Conservation (phyloP, 2,797 vertebrate genomes). For the Myotis findleyi region DNA sequence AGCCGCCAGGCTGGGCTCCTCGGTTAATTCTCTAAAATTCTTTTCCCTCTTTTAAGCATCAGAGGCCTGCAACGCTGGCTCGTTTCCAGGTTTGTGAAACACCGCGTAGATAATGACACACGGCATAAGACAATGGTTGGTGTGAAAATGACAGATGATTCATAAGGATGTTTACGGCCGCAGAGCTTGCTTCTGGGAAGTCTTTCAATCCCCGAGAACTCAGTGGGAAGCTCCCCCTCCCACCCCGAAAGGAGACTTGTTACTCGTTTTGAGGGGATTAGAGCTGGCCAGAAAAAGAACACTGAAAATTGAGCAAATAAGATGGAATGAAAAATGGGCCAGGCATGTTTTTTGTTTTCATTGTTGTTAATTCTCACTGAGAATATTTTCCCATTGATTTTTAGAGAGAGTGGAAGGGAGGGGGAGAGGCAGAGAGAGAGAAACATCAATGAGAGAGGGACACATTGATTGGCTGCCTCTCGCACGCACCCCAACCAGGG, state of each 20-base stretch:
- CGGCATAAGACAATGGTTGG: conserved; percentile 18
- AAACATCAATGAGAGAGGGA: too few species aligned
- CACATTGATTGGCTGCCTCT: too few species aligned
- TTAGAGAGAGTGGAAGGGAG: too few species aligned
- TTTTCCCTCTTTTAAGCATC: not conserved
- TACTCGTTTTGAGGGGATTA: not conserved
- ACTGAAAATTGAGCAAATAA: not conserved
- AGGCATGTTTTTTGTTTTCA: not conserved
- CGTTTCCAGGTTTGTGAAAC: conserved; percentile 37
- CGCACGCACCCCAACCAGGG: too few species aligned
- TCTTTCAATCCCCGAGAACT: not conserved
- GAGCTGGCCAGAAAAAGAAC: not conserved
- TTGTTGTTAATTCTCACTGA: too few species aligned
- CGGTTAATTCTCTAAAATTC: not conserved
- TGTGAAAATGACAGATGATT: conserved; percentile 42
- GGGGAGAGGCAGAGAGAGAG: too few species aligned
- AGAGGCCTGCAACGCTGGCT: not conserved
- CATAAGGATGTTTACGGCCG: not conserved
- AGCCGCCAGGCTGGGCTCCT: not conserved
- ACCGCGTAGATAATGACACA: not conserved
- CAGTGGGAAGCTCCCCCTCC: not conserved
- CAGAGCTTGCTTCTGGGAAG: not conserved
- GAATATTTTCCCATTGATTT: too few species aligned
- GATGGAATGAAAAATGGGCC: not conserved
- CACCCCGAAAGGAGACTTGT: not conserved